A percentile compares a stretch with the other conserved stretches of the same genome.
Evolutionary conservation across 2,113 vertebrate genomes (phyloP).

Genomic region (Ptychochromis oligacanthus): DNA sequence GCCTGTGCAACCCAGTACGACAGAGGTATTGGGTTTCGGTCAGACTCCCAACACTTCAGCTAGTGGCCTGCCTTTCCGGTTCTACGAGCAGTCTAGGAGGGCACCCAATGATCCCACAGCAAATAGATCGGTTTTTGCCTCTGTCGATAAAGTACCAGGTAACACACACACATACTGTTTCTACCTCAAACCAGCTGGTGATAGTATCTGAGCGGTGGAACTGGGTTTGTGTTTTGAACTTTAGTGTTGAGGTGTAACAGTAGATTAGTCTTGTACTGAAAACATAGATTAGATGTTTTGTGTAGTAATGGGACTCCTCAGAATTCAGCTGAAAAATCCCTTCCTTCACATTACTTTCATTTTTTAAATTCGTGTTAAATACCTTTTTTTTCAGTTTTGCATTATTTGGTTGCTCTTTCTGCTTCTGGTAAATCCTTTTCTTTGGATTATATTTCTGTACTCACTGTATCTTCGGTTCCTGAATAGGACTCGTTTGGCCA

Average conservation of each 20-base stretch:
- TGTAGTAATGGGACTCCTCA: not conserved
- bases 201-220: not conserved
- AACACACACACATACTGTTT: constrained; percentile 18
- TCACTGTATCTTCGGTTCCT: not conserved
- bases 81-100: constrained; percentile 93
- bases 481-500: not conserved
- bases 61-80: constrained; percentile 92
- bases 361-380: not conserved
- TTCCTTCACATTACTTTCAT: not conserved
- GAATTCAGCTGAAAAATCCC: constrained; percentile 1
- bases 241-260: not conserved
- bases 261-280: not conserved
- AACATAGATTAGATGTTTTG: not conserved
- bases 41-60: constrained; percentile 81
- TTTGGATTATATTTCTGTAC: not conserved
- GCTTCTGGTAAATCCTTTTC: not conserved
- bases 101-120: constrained; percentile 88
- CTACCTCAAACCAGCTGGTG: not conserved
- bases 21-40: constrained; percentile 90
- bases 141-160: constrained; percentile 99
- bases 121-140: constrained; percentile 89
- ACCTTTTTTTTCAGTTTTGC: not conserved
- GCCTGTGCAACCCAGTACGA: constrained; percentile 70
- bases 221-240: constrained; percentile 18
- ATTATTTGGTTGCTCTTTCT: not conserved